Base-by-base conservation (phyloP, 2,888 invertebrate species). In the Heliconius hortense region DNA sequence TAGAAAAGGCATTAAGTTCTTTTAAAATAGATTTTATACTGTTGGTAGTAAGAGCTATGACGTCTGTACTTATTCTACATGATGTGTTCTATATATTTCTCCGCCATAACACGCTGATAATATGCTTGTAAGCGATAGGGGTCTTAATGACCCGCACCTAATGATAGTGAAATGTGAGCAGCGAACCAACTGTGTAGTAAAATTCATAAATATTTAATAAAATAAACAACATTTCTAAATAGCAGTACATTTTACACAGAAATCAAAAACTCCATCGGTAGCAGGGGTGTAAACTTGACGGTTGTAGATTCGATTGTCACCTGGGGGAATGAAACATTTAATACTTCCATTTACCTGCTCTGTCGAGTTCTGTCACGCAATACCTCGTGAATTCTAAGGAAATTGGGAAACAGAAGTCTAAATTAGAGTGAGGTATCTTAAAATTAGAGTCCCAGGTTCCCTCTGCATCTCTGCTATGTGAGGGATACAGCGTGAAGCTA, bases 61-160 rank as follows among this genome's bases (percentile, higher is more conserved):
- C 60, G 69, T 48, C 43, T 48, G 5, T 31, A 24, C 15, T 28
- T 67, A 31, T 28, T 73, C n/a, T 68, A 28, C 21, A 28, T 68
- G 13, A n/a, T 35, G 10, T n/a, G 35, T 35, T 66, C 64, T 39
- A 24, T 71, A 71, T 24, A 77, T 21, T 53, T 66, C 53, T 64
- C 35, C 64, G 70, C n/a, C 26, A 39, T 64, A 74, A 70, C 63
- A 62, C 76, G 73, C 77, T 63, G 64, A 62, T 72, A 73, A 78
- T 74, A 77, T 72, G 68, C 62, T 73, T 59, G 78, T 75, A 79
- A 80, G 69, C 62, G 81, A 82, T 82, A 82, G 74, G 80, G 82
- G 82, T 76, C 62, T 73, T 82, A 82, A 83, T 82, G 75, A 82
- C 83, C 82, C 83, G 81, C 81, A 83, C 72, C 35, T 63, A 48